phyloP scores from a whole-genome alignment of 2,888 invertebrate genomes.

The Calameuta pallipes region DNA sequence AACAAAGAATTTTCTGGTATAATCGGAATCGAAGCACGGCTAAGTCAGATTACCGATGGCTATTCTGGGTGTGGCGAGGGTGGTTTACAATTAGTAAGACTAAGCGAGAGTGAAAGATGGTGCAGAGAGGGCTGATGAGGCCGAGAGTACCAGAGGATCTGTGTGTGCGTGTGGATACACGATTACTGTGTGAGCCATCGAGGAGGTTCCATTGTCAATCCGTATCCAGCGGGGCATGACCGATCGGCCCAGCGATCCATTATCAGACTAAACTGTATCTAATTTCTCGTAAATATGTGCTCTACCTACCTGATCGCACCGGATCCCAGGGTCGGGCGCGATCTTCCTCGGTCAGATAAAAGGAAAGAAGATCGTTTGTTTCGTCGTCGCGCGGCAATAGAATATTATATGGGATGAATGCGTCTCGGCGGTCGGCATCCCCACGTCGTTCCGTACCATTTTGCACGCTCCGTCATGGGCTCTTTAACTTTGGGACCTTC shows the following conservation, averaged over 20 bases:
- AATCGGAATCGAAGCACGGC: background rate
- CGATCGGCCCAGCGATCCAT: constrained; percentile 19
- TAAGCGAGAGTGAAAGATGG: background rate
- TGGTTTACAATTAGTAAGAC: background rate
- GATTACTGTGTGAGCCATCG: background rate
- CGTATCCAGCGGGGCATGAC: constrained; percentile 15
- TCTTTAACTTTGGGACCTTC: constrained; percentile 5
- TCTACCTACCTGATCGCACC: constrained; percentile 9
- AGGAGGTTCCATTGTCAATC: constrained; percentile 3
- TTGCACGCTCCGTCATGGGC: constrained; percentile 9
- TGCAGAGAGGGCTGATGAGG: background rate
- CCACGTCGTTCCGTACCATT: constrained; percentile 10
- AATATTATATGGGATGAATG: constrained; percentile 1
- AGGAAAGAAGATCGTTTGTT: constrained; percentile 7
- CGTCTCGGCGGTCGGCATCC: constrained; percentile 1
- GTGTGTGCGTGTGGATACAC: background rate
- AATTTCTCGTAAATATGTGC: constrained; percentile 23
- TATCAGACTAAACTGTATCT: constrained; percentile 21
- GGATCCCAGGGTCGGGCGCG: constrained; percentile 9
- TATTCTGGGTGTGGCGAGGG: background rate
- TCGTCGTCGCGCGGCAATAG: constrained; percentile 7
- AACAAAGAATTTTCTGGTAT: background rate
- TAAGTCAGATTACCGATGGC: background rate
- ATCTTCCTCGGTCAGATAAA: constrained; percentile 2
- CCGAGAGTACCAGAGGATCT: background rate